phyloP scores from a whole-genome alignment of 2,113 vertebrate genomes.

The Indicator maculatus region DNA sequence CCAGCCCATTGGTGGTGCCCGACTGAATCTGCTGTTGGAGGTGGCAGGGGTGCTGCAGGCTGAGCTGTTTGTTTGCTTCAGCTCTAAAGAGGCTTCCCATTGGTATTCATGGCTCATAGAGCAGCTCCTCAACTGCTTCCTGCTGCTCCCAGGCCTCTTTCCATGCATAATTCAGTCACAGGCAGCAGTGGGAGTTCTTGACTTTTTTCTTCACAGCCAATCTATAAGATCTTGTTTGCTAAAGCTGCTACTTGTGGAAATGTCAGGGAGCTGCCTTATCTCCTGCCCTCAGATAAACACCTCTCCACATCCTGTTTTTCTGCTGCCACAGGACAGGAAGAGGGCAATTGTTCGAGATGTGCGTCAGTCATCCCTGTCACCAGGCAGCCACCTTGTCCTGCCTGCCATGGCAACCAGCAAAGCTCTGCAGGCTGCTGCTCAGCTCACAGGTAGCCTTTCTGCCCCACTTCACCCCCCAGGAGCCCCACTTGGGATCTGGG shows the following conservation, averaged over 20 bases:
- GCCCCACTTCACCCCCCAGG: neutral
- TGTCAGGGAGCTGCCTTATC: conserved; percentile 53
- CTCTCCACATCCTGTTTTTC: conserved; percentile 73
- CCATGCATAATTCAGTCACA: conserved; percentile 11
- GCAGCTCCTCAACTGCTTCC: neutral
- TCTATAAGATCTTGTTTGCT: neutral
- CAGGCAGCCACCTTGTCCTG: conserved; percentile 38
- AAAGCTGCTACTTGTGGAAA: neutral
- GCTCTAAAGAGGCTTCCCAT: neutral
- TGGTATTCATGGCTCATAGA: conserved; percentile 48
- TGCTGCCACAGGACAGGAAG: conserved; percentile 72
- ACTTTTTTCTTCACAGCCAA: neutral
- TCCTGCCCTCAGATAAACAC: conserved; percentile 61
- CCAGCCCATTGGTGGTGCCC: neutral
- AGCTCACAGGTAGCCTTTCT: conserved; percentile 24
- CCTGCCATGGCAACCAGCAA: conserved; percentile 39
- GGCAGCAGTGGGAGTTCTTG: neutral
- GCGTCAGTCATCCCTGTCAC: conserved; percentile 59
- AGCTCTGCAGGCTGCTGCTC: neutral
- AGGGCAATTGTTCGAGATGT: conserved; percentile 66
- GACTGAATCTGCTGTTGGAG: neutral
- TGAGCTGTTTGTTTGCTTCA: neutral
- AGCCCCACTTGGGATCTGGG: neutral
- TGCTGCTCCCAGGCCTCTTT: neutral
- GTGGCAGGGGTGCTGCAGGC: neutral